phyloP scores from a whole-genome alignment of 2,888 invertebrate genomes.

The Pinctada fucata region DNA sequence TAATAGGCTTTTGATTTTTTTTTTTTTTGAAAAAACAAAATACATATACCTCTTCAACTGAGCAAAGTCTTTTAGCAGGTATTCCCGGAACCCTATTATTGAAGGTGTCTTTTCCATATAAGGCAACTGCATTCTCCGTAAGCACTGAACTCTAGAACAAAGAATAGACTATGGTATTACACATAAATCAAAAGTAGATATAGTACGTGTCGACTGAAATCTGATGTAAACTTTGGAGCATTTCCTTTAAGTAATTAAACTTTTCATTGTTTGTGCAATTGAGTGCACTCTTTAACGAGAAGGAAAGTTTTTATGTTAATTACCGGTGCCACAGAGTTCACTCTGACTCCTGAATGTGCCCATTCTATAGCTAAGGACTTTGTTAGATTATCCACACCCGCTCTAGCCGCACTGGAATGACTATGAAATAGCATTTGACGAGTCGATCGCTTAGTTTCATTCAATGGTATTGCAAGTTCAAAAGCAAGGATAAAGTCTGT shows the following conservation, averaged over 20 bases:
- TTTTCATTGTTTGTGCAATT: too few species aligned
- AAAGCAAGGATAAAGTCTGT: too few species aligned
- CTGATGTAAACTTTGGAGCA: too few species aligned
- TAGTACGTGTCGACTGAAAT: too few species aligned
- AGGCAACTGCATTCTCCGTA: constrained; percentile 78
- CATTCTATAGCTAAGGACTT: constrained; percentile 78
- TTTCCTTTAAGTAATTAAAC: too few species aligned
- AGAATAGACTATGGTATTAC: too few species aligned
- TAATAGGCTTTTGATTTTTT: too few species aligned
- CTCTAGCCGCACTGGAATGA: constrained; percentile 79
- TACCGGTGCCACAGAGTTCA: constrained; percentile 78
- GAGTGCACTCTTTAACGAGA: too few species aligned
- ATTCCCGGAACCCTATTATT: constrained; percentile 63
- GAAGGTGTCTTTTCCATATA: constrained; percentile 77
- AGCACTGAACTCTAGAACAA: constrained; percentile 72
- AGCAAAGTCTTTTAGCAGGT: constrained; percentile 77
- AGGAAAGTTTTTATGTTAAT: too few species aligned
- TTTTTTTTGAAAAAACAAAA: too few species aligned
- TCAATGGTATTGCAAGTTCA: too few species aligned
- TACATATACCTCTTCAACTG: constrained; percentile 76
- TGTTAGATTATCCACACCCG: constrained; percentile 78
- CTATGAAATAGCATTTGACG: constrained; percentile 53
- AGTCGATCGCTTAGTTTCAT: background rate
- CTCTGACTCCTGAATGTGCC: constrained; percentile 77
- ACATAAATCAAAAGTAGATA: too few species aligned